Conservation (phyloP, 2,888 invertebrate species). For the Parnassius apollo region DNA sequence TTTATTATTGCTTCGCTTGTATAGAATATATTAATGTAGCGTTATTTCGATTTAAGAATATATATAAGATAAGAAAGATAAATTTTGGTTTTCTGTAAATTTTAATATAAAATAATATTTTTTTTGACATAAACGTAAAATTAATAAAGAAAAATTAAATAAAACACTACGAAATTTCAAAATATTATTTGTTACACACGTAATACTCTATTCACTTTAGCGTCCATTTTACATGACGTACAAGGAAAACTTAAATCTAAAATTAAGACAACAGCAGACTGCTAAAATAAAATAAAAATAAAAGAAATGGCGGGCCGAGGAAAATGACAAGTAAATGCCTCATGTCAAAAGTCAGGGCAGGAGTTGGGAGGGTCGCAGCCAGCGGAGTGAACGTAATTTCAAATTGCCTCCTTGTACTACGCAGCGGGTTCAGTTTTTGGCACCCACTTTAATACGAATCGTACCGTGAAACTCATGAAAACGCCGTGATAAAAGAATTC, state of each 20-base stretch:
- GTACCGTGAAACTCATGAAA: slow-evolving; percentile 32
- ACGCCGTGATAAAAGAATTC: slow-evolving; percentile 28
- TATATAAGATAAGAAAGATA: no score
- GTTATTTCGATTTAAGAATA: no score
- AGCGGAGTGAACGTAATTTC: slow-evolving; percentile 56
- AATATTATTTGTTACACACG: not conserved
- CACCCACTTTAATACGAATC: slow-evolving; percentile 53
- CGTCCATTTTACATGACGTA: not conserved
- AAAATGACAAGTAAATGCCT: slow-evolving; percentile 44
- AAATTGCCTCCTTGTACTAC: slow-evolving; percentile 58
- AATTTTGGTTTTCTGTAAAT: no score
- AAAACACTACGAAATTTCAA: no score
- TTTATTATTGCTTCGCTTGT: no score
- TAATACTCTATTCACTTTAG: slow-evolving; percentile 8
- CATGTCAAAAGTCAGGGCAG: slow-evolving; percentile 39
- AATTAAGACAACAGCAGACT: slow-evolving; percentile 23
- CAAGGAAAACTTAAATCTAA: slow-evolving; percentile 22
- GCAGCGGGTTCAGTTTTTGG: slow-evolving; percentile 45
- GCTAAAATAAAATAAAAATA: slow-evolving; percentile 37
- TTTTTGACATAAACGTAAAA: no score
- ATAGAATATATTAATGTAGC: no score
- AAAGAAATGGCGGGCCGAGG: slow-evolving; percentile 37
- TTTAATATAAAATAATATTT: no score
- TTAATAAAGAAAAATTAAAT: no score
- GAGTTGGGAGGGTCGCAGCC: slow-evolving; percentile 37